Evolutionary conservation across 2,888 invertebrate genomes (phyloP).

Genomic region (Alitta virens): DNA sequence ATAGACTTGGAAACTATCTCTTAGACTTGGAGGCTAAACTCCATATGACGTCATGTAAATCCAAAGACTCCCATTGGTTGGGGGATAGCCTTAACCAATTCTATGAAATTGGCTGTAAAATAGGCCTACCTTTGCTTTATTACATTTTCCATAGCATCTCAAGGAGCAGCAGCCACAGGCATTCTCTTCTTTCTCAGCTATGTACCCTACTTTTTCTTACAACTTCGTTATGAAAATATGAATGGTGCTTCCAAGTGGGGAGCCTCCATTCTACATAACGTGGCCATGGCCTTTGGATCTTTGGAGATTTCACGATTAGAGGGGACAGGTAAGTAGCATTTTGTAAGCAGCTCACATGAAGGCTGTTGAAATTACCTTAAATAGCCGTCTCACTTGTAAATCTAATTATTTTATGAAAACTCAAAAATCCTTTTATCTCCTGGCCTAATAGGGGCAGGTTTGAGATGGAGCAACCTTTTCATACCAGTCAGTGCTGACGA

Average conservation of each 20-base stretch:
- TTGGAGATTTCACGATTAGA: slow-evolving; percentile 72
- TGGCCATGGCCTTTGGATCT: slow-evolving; percentile 78
- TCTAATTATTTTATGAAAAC: no score
- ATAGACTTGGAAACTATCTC: no score
- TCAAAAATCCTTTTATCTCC: neutral
- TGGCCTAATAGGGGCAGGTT: slow-evolving; percentile 22
- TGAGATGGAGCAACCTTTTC: slow-evolving; percentile 35
- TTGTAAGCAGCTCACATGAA: neutral
- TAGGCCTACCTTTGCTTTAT: neutral
- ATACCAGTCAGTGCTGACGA: slow-evolving; percentile 46
- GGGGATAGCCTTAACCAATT: neutral
- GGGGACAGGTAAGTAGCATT: slow-evolving; percentile 61
- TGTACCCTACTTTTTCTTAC: slow-evolving; percentile 68
- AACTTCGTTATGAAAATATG: slow-evolving; percentile 66
- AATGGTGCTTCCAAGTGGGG: slow-evolving; percentile 61
- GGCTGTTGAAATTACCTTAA: neutral
- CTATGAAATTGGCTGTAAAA: neutral
- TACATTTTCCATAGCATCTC: slow-evolving; percentile 65
- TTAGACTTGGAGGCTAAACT: no score
- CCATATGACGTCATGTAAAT: no score
- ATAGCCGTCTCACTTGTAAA: neutral
- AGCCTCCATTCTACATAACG: slow-evolving; percentile 69
- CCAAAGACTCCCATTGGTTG: no score
- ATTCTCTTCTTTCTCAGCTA: slow-evolving; percentile 73
- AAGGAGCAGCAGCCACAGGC: slow-evolving; percentile 73